These are phyloP conservation scores for Oikopleura dioica DNA, from an alignment of 23 tunicate genomes.

Conservation along the genomic window DNA sequence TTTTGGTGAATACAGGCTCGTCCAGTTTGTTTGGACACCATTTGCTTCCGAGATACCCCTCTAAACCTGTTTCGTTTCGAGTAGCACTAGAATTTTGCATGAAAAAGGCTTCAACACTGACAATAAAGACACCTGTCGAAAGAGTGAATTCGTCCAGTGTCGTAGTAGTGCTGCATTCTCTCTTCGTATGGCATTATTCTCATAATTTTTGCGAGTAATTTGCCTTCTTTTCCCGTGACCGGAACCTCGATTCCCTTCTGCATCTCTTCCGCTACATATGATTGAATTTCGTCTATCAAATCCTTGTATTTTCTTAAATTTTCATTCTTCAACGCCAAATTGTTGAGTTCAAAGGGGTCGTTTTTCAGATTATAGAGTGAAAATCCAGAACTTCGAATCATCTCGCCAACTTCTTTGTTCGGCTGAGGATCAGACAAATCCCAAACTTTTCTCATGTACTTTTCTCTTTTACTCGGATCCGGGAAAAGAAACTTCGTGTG, in stretches of 20 bases:
- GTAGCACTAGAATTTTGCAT: no score
- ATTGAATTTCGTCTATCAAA: neutral
- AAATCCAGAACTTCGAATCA: neutral
- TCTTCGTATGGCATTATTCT: neutral
- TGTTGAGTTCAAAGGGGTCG: neutral
- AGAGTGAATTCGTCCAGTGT: slow-evolving; percentile 10
- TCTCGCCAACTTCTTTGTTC: neutral
- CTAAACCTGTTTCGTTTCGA: no score
- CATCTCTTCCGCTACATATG: neutral
- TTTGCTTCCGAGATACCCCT: neutral
- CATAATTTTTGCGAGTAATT: neutral
- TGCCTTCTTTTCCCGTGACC: neutral
- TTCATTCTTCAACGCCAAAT: neutral
- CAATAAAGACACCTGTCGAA: no score
- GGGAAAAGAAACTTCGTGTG: neutral
- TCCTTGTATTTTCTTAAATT: neutral
- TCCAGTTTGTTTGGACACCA: neutral
- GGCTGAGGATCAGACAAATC: neutral
- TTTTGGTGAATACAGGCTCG: neutral
- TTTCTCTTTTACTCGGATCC: neutral
- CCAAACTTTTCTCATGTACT: neutral
- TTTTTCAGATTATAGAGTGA: neutral
- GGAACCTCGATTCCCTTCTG: neutral
- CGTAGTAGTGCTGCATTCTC: neutral
- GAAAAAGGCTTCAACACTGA: no score